These are phyloP conservation scores for Squalus acanthias DNA, from an alignment of 2,797 vertebrate genomes.

Conservation along the genomic window DNA sequence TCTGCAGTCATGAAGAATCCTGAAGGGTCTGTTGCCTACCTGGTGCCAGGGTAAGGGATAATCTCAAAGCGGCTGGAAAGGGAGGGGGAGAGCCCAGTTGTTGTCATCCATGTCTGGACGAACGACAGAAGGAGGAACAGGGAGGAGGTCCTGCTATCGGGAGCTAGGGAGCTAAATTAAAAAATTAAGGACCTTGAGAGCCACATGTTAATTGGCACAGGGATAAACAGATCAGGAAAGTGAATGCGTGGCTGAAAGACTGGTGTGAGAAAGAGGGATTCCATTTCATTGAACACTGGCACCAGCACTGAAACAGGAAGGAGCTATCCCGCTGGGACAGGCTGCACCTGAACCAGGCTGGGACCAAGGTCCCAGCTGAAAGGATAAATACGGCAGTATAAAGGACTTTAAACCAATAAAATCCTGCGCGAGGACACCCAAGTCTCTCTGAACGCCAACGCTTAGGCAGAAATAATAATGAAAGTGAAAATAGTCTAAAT, in stretches of 20 bases:
- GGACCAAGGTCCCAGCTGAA: not conserved
- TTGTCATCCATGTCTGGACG: not conserved
- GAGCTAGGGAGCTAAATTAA: not conserved
- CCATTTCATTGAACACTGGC: not conserved
- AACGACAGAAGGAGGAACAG: too few species aligned
- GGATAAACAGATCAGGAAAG: not conserved
- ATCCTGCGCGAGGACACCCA: too few species aligned
- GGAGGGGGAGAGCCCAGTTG: too few species aligned
- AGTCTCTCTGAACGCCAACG: too few species aligned
- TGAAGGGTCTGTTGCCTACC: not conserved
- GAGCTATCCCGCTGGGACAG: not conserved
- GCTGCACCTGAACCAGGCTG: not conserved
- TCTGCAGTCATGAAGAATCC: not conserved
- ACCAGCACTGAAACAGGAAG: not conserved
- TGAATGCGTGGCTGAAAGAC: not conserved
- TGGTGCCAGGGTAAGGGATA: too few species aligned
- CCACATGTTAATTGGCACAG: too few species aligned
- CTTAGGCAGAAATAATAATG: not conserved
- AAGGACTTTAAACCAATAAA: not conserved
- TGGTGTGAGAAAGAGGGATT: not conserved
- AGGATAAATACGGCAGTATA: not conserved
- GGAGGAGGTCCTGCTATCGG: too few species aligned
- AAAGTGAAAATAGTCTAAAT: not conserved
- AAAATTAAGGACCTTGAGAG: too few species aligned
- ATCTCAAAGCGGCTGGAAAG: too few species aligned